phyloP scores from a whole-genome alignment of 2,888 invertebrate genomes.

The Chloroclystis v-ata region DNA sequence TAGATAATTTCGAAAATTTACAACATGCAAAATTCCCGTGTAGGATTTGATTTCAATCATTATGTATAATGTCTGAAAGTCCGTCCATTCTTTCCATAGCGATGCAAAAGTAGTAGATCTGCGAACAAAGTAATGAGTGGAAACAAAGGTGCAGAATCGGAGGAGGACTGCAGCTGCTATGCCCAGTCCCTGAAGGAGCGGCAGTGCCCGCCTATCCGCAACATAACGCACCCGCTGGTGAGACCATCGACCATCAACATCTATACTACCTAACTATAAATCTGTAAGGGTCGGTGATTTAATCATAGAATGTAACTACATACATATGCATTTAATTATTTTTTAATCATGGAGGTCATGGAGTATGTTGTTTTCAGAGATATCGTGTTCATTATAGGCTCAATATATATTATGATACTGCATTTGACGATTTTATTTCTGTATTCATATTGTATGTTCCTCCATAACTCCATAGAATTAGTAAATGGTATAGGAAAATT shows the following conservation, averaged over 20 bases:
- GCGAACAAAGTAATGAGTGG: slow-evolving; percentile 47
- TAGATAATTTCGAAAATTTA: neutral
- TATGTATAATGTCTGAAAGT: slow-evolving; percentile 9
- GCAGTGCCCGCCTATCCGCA: slow-evolving; percentile 45
- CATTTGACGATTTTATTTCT: too few relatives aligned
- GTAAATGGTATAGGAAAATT: too few relatives aligned
- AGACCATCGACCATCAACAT: too few relatives aligned
- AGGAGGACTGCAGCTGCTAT: slow-evolving; percentile 43
- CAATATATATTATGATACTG: too few relatives aligned
- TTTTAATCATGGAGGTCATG: too few relatives aligned
- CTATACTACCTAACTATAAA: neutral
- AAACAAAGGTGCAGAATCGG: slow-evolving; percentile 33
- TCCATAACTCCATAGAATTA: too few relatives aligned
- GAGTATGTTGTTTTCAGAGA: too few relatives aligned
- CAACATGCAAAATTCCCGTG: neutral
- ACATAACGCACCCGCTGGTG: slow-evolving; percentile 67
- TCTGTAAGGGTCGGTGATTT: too few relatives aligned
- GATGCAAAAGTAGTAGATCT: slow-evolving; percentile 35
- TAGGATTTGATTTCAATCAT: neutral
- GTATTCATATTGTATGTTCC: too few relatives aligned
- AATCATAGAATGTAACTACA: too few relatives aligned
- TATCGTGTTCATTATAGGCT: too few relatives aligned
- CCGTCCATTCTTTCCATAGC: slow-evolving; percentile 31
- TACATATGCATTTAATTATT: too few relatives aligned
- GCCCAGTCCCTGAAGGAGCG: slow-evolving; percentile 35